phyloP scores from a whole-genome alignment of 92 coral and sea anemone species.

The Paragorgia papillata region DNA sequence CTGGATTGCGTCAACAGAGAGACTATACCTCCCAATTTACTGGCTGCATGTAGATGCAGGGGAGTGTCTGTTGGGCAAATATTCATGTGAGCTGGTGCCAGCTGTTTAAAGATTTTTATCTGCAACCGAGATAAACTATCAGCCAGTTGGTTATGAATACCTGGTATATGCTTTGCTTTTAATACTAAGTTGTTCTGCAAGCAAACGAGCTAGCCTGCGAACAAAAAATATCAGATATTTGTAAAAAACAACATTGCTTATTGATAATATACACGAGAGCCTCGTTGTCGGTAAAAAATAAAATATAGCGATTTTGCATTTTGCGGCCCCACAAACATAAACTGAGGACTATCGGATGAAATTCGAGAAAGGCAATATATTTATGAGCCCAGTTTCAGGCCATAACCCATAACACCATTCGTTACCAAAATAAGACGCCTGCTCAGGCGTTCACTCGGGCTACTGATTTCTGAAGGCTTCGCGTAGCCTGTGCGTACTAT shows the following conservation, averaged over 20 bases:
- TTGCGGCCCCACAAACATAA: no score
- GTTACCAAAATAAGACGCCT: no score
- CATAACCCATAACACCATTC: no score
- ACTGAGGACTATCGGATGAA: no score
- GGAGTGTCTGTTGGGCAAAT: slow-evolving; percentile 56
- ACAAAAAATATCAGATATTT: slow-evolving; percentile 60
- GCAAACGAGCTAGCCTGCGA: slow-evolving; percentile 41
- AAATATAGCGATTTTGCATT: slow-evolving; percentile 43
- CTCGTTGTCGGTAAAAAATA: slow-evolving; percentile 65
- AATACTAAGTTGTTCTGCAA: slow-evolving; percentile 57
- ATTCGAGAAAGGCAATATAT: no score
- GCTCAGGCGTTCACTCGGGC: no score
- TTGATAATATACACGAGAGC: slow-evolving; percentile 62
- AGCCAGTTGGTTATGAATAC: slow-evolving; percentile 27
- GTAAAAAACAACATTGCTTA: slow-evolving; percentile 60
- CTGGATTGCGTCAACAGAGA: slow-evolving; percentile 52
- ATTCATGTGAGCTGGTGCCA: slow-evolving; percentile 63
- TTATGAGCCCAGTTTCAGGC: no score
- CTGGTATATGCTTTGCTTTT: slow-evolving; percentile 60
- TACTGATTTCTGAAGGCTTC: no score
- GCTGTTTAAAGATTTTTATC: slow-evolving; percentile 52
- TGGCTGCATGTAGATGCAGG: slow-evolving; percentile 51
- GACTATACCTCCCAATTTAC: slow-evolving; percentile 48
- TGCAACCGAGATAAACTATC: slow-evolving; percentile 56
- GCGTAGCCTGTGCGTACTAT: no score